phyloP scores from a whole-genome alignment of 2,888 invertebrate genomes.

The Tipula vernalis region DNA sequence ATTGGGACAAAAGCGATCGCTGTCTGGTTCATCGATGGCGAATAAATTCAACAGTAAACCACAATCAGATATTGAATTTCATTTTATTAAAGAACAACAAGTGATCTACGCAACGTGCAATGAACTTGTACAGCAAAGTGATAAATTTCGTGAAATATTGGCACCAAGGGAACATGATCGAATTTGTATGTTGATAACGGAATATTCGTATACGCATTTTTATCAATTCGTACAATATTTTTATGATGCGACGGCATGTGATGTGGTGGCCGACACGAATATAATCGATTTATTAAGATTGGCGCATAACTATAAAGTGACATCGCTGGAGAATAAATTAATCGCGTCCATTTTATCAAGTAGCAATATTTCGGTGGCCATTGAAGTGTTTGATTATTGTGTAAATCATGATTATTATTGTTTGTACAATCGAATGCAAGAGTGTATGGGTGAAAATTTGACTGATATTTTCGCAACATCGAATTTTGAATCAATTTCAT shows the following conservation, averaged over 20 bases:
- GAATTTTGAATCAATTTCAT: background rate
- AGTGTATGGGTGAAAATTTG: background rate
- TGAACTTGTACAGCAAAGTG: background rate
- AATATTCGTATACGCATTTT: background rate
- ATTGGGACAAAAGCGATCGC: background rate
- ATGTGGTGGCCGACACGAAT: background rate
- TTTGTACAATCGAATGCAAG: background rate
- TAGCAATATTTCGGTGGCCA: background rate
- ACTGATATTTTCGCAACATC: background rate
- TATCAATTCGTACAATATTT: background rate
- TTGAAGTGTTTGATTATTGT: background rate
- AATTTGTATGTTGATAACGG: background rate
- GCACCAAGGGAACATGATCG: background rate
- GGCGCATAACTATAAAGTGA: background rate
- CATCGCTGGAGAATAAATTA: background rate
- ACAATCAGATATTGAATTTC: background rate
- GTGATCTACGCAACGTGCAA: background rate
- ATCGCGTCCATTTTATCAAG: background rate
- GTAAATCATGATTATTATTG: background rate
- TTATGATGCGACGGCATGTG: background rate
- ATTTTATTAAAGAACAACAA: background rate
- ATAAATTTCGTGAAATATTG: background rate
- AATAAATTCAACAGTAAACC: background rate
- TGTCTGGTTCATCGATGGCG: background rate
- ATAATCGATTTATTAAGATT: background rate